Evolutionary conservation across 2,113 vertebrate genomes (phyloP), one percentile per base, ranked within the genome.

Genomic region (Microcebus lehilahytsara): DNA sequence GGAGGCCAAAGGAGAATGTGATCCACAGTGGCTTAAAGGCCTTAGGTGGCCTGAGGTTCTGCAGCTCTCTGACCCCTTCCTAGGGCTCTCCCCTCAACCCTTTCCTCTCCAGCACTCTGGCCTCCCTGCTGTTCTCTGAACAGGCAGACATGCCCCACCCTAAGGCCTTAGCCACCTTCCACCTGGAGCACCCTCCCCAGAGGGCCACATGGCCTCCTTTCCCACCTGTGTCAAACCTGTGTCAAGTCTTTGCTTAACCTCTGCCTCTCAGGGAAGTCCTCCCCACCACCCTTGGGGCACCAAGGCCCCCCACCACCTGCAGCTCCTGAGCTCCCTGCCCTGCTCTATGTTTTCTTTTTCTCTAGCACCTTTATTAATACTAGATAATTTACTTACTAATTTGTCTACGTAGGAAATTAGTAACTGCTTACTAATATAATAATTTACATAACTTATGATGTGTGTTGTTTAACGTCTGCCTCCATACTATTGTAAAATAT

Each of bases 61-160:
- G 0, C 1, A 74, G 40, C 20, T 71, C 67, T 53, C 27, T 32
- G 60, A 40, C 8, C 30, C 56, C 25, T 19, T 56, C n/a, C 42
- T 37, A 1, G 0, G 2, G 37, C 1, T n/a, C 9, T 75, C 37
- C 4, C 8, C 22, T 80, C 49, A 16, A 2, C 34, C 64, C 23
- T 42, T 4, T 34, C 23, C 34, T 81, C 30, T 89, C 5, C 10
- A 60, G 37, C 0, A 14, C 34, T 6, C 53, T 46, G 13, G 34
- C 14, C 17, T 74, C 64, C 49, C 37, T 60, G 58, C n/a, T 51
- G 6, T 51, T 87, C 40, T 37, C 42, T 89, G 64, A 69, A 58
- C 60, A 85, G 10, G 20, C 66, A 89, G 66, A 16, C 11, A 51
- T 30, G 7, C 19, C 19, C 66, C 7, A 37, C 7, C 19, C 40